Conservation (phyloP, 2,888 invertebrate genomes). For the Capitulum mitella region DNA sequence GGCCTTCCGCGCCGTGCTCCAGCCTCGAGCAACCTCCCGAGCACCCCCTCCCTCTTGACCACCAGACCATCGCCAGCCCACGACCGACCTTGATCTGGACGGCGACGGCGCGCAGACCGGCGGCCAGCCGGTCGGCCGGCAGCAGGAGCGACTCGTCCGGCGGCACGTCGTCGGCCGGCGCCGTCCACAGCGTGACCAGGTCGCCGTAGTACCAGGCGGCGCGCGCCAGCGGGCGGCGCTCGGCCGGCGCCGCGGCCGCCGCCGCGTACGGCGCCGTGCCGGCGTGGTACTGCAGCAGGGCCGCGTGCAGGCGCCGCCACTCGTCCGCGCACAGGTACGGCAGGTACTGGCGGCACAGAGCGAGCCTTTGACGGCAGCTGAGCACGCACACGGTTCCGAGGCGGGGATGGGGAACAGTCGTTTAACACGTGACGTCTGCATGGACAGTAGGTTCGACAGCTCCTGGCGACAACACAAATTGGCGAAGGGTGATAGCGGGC, state of each 20-base stretch:
- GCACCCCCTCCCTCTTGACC: no score
- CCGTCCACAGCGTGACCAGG: slow-evolving; percentile 8
- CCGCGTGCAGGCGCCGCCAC: background rate
- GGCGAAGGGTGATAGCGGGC: background rate
- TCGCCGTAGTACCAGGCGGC: background rate
- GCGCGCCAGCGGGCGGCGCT: background rate
- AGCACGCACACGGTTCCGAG: no score
- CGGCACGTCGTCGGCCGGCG: background rate
- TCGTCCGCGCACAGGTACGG: background rate
- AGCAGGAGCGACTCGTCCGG: background rate
- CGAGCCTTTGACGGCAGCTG: no score
- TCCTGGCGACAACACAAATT: background rate
- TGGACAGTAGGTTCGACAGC: background rate
- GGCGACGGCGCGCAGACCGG: background rate
- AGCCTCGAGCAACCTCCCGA: no score
- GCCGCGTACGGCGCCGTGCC: background rate
- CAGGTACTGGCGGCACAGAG: slow-evolving; percentile 6
- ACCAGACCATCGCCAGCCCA: no score
- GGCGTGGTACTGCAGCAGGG: background rate
- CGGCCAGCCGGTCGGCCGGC: background rate
- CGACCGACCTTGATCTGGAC: background rate
- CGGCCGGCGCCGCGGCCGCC: background rate
- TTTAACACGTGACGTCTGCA: background rate
- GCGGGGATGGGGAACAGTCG: background rate
- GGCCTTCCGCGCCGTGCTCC: no score